These are phyloP conservation scores for Globodera ellingtonae DNA, from an alignment of 1,140 invertebrate genomes.

Conservation along the genomic window DNA sequence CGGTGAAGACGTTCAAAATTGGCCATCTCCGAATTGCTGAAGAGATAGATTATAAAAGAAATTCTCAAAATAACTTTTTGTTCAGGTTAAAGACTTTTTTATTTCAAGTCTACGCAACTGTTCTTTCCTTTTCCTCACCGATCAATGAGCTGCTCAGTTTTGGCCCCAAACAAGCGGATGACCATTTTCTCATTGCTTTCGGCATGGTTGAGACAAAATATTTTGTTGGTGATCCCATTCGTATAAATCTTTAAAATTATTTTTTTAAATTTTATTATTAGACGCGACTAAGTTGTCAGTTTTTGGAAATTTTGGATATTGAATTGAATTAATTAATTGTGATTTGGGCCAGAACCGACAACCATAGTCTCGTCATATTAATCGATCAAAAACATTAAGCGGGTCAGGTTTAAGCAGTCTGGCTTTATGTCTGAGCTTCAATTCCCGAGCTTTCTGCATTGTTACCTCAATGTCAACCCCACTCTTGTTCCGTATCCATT, in stretches of 20 bases:
- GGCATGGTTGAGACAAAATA: conserved; percentile 74
- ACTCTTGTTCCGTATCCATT: neutral
- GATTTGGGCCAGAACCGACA: neutral
- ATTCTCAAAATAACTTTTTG: conserved; percentile 22
- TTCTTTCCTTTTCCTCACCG: conserved; percentile 71
- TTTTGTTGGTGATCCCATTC: conserved; percentile 91
- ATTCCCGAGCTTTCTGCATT: neutral
- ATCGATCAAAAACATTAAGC: too few relatives aligned
- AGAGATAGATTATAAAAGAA: conserved; percentile 26
- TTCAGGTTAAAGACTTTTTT: conserved; percentile 11
- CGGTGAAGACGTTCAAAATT: conserved; percentile 74
- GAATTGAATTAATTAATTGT: neutral
- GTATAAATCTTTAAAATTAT: conserved; percentile 78
- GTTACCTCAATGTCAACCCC: neutral
- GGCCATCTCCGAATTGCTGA: conserved; percentile 53
- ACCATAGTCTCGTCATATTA: too few relatives aligned
- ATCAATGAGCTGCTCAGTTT: conserved; percentile 89
- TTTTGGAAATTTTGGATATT: neutral
- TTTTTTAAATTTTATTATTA: neutral
- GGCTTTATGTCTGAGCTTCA: too few relatives aligned
- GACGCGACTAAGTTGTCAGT: neutral
- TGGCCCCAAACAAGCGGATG: conserved; percentile 86
- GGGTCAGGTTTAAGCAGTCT: too few relatives aligned
- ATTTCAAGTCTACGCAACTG: neutral
- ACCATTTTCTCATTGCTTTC: conserved; percentile 76